A percentile compares a stretch with the other conserved stretches of the same genome.
These are phyloP conservation scores for Phylloscopus collybita DNA, from an alignment of 2,797 vertebrate genomes.

Conservation along the genomic window DNA sequence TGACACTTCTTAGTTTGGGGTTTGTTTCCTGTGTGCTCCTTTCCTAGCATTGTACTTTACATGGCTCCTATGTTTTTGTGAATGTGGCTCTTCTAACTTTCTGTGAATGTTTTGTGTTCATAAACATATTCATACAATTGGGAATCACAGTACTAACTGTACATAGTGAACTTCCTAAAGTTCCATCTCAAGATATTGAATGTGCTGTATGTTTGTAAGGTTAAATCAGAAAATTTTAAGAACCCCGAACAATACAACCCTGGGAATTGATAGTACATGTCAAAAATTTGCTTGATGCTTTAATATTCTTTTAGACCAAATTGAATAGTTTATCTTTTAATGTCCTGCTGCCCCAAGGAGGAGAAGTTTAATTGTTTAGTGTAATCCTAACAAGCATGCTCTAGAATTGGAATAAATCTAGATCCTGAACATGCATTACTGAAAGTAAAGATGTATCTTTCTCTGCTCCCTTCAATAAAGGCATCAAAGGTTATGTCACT, in stretches of 20 bases:
- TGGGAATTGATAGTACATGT: neutral
- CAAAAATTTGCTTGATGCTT: neutral
- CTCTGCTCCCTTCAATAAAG: neutral
- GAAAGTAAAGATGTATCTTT: neutral
- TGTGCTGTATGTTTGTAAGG: neutral
- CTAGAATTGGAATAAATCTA: neutral
- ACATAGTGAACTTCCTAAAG: neutral
- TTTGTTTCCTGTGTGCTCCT: neutral
- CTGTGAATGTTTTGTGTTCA: neutral
- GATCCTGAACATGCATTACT: neutral
- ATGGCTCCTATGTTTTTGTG: neutral
- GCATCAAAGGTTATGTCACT: neutral
- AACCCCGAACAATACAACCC: too few relatives aligned
- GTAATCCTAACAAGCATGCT: neutral
- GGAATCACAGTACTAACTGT: neutral
- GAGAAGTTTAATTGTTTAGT: neutral
- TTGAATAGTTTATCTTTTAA: neutral
- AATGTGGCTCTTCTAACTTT: neutral
- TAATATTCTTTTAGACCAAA: neutral
- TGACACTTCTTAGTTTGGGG: neutral
- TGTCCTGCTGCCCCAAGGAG: neutral
- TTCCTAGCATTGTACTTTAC: neutral
- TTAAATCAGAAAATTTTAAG: neutral
- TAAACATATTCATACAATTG: neutral
- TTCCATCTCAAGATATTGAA: neutral